A percentile compares a stretch with the other conserved stretches of the same genome.
phyloP scores from a whole-genome alignment of 2,113 vertebrate genomes.

The Noctilio leporinus region DNA sequence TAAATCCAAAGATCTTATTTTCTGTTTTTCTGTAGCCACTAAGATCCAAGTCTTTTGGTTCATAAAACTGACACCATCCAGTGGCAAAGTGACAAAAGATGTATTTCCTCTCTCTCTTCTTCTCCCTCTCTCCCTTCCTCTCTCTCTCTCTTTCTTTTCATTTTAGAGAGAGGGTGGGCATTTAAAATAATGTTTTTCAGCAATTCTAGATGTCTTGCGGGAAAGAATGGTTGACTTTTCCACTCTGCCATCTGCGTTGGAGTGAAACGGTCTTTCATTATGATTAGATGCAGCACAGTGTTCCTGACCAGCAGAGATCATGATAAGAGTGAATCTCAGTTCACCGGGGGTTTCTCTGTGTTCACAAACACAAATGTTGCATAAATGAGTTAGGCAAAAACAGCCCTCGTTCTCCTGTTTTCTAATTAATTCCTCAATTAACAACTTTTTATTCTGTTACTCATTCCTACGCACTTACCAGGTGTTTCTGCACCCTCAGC shows the following conservation, averaged over 20 bases:
- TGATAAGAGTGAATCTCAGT: neutral
- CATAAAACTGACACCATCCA: neutral
- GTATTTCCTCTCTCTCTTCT: neutral
- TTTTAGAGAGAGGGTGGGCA: neutral
- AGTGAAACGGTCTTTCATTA: neutral
- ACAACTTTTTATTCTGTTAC: neutral
- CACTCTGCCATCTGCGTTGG: neutral
- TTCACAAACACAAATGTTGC: neutral
- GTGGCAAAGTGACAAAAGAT: neutral
- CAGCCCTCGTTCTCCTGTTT: neutral
- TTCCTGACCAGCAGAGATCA: neutral
- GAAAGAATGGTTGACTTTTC: neutral
- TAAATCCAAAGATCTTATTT: neutral
- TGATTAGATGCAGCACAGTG: neutral
- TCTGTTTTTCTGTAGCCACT: neutral
- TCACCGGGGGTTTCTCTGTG: neutral
- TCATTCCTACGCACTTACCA: neutral
- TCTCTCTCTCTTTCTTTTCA: neutral
- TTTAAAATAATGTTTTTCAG: neutral
- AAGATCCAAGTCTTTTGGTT: neutral
- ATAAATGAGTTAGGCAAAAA: neutral
- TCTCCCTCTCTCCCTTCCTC: neutral
- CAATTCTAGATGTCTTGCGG: neutral
- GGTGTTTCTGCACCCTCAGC: neutral
- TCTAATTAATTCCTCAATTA: neutral